Percentiles rank a stretch among this genome's conserved stretches.
Evolutionary conservation across 1,140 invertebrate genomes (phyloP).

Genomic region (Nasonia giraulti): DNA sequence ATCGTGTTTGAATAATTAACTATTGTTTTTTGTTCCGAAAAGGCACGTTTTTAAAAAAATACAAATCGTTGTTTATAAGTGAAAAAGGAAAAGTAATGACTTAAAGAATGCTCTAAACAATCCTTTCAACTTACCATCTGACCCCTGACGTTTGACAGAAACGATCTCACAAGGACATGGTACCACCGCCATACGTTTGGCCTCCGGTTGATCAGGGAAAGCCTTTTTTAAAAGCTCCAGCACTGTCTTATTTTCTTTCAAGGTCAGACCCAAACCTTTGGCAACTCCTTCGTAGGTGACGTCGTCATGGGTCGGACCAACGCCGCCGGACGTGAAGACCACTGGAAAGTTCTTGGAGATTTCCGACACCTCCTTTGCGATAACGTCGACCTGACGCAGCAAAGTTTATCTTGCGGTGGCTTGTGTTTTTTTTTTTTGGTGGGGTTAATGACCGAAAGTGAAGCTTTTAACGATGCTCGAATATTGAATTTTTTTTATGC

Average conservation of each 20-base stretch:
- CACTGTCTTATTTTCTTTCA: conserved; percentile 76
- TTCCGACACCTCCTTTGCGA: conserved; percentile 76
- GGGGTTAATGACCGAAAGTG: too few species aligned
- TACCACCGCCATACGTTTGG: conserved; percentile 57
- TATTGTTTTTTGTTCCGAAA: conserved; percentile 29
- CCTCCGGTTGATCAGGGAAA: conserved; percentile 57
- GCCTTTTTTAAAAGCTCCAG: conserved; percentile 69
- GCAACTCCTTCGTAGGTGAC: conserved; percentile 83
- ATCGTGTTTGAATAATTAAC: too few species aligned
- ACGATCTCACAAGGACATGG: conserved; percentile 63
- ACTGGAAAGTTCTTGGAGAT: conserved; percentile 74
- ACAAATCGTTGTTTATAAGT: too few species aligned
- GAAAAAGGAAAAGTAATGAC: too few species aligned
- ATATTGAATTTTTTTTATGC: too few species aligned
- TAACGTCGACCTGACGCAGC: conserved; percentile 38
- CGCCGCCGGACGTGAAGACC: conserved; percentile 84
- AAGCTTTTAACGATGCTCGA: too few species aligned
- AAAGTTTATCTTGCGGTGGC: not conserved
- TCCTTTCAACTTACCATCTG: conserved; percentile 25
- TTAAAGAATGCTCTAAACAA: too few species aligned
- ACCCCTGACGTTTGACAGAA: conserved; percentile 52
- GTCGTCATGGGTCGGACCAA: conserved; percentile 88
- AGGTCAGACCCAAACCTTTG: conserved; percentile 77
- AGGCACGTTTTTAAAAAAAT: not conserved
- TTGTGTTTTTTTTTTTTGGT: not conserved